phyloP scores from a whole-genome alignment of 2,888 invertebrate species.

The Thymelicus sylvestris region DNA sequence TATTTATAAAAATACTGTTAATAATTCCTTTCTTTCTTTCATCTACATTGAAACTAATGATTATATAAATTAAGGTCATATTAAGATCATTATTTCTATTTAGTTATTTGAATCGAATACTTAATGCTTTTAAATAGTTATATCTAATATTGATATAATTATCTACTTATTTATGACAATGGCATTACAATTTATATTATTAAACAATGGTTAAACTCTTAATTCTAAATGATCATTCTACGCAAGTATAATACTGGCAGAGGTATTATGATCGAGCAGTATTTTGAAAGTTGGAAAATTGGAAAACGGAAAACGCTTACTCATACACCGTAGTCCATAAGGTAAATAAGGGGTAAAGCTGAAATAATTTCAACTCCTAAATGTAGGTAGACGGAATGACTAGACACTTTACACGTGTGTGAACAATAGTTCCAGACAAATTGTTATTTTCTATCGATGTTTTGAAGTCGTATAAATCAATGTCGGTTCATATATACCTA shows the following conservation, averaged over 20 bases:
- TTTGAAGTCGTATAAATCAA: conserved; percentile 28
- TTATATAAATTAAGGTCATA: too few species aligned
- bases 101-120: too few species aligned
- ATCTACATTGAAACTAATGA: too few species aligned
- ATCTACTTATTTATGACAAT: too few species aligned
- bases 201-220: too few species aligned
- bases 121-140: too few species aligned
- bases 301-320: conserved; percentile 56
- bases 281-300: conserved; percentile 35
- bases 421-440: conserved; percentile 60
- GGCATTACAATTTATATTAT: too few species aligned
- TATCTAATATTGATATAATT: too few species aligned
- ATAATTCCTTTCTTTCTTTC: too few species aligned
- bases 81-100: too few species aligned
- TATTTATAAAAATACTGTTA: too few species aligned
- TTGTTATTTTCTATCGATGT: conserved; percentile 44
- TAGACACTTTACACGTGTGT: conserved; percentile 59
- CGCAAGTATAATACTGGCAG: conserved; percentile 3
- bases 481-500: conserved; percentile 5
- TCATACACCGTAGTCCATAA: conserved; percentile 64
- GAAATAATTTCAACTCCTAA: conserved; percentile 76
- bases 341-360: conserved; percentile 74
- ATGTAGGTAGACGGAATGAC: conserved; percentile 67
- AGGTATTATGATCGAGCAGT: conserved; percentile 5
- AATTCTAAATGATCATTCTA: neutral